A percentile compares a stretch with the other conserved stretches of the same genome.
Conservation (phyloP, 2,113 vertebrate species). For the Neomonachus schauinslandi region DNA sequence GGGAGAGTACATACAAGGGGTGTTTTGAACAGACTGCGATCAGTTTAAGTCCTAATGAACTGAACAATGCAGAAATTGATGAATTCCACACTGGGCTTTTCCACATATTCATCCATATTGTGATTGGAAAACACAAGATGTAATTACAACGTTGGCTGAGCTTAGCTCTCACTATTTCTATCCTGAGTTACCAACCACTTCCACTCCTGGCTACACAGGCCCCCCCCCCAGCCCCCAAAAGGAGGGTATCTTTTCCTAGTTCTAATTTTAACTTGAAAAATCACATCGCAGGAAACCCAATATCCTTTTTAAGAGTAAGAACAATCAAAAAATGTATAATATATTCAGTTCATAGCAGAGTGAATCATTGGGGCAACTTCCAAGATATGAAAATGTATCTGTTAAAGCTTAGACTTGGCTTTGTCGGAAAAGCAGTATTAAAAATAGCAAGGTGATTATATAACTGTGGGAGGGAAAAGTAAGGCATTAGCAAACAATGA, state of each 20-base stretch:
- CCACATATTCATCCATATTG: neutral
- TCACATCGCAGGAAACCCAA: conserved; percentile 61
- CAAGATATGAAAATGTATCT: conserved; percentile 79
- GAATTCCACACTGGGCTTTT: neutral
- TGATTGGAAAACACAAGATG: conserved; percentile 55
- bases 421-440: conserved; percentile 79
- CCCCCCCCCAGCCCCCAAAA: neutral
- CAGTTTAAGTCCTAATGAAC: conserved; percentile 5
- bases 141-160: conserved; percentile 49
- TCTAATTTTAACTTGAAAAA: conserved; percentile 77
- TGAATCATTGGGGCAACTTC: conserved; percentile 81
- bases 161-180: conserved; percentile 47
- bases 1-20: neutral
- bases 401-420: conserved; percentile 75
- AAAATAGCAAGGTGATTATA: conserved; percentile 79
- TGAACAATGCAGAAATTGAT: neutral
- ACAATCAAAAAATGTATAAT: conserved; percentile 77
- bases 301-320: conserved; percentile 68
- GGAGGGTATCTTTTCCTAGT: conserved; percentile 19
- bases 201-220: neutral
- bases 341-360: conserved; percentile 81
- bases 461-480: conserved; percentile 72
- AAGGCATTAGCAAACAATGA: conserved; percentile 78
- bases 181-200: conserved; percentile 40
- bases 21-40: neutral